Conservation (phyloP, 2,113 vertebrate genomes). For the Lota lota region DNA sequence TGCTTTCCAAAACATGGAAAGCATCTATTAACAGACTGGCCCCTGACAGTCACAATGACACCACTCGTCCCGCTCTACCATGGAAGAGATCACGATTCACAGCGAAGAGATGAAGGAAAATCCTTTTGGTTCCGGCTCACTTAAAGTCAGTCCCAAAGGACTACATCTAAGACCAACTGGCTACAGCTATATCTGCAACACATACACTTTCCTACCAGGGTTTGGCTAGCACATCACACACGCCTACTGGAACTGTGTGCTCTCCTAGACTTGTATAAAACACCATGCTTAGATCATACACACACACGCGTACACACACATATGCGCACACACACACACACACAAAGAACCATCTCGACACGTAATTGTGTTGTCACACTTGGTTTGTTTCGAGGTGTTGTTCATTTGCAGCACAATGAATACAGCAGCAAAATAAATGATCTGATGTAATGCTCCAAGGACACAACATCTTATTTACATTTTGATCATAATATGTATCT, state of each 20-base stretch:
- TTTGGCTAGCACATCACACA: neutral
- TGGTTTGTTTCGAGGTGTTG: slow-evolving; percentile 32
- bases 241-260: too few relatives aligned
- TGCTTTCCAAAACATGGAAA: too few relatives aligned
- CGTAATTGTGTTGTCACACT: slow-evolving; percentile 39
- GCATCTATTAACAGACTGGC: too few relatives aligned
- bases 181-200: too few relatives aligned
- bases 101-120: slow-evolving; percentile 49
- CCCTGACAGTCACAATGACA: too few relatives aligned
- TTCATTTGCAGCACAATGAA: slow-evolving; percentile 64
- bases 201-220: slow-evolving; percentile 31
- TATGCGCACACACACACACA: slow-evolving; percentile 12
- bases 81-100: slow-evolving; percentile 40
- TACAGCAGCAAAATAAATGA: slow-evolving; percentile 48
- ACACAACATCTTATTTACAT: slow-evolving; percentile 64
- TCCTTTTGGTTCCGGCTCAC: slow-evolving; percentile 42
- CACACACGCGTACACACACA: neutral
- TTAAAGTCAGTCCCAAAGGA: slow-evolving; percentile 53
- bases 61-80: slow-evolving; percentile 14
- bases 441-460: slow-evolving; percentile 73
- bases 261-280: too few relatives aligned
- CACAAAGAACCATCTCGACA: too few relatives aligned
- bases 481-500: slow-evolving; percentile 23
- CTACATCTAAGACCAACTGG: too few relatives aligned
- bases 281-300: too few relatives aligned